Conservation (phyloP, 2,888 invertebrate species). For the Lobophora halterata region DNA sequence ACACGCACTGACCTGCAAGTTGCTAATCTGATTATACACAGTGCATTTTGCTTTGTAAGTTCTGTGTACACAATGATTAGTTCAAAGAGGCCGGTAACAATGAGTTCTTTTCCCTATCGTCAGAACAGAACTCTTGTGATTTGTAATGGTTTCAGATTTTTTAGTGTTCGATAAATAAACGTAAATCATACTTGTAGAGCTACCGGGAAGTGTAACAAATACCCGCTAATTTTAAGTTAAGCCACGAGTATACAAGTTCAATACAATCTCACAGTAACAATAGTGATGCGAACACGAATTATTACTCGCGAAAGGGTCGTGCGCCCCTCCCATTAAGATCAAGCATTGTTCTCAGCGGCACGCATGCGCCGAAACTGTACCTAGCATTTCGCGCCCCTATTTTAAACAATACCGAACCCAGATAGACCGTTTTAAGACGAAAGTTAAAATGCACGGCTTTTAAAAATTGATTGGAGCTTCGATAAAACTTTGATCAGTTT, state of each 20-base stretch:
- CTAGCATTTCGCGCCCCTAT: slow-evolving; percentile 40
- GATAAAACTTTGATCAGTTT: slow-evolving; percentile 50
- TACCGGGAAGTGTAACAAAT: slow-evolving; percentile 17
- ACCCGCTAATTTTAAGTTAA: slow-evolving; percentile 32
- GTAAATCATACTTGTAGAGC: slow-evolving; percentile 13
- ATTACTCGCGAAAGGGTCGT: slow-evolving; percentile 51
- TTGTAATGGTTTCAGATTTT: not conserved
- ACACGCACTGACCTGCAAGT: slow-evolving; percentile 60
- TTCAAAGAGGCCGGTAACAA: slow-evolving; percentile 33
- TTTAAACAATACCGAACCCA: slow-evolving; percentile 24
- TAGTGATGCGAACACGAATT: slow-evolving; percentile 37
- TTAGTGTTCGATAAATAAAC: slow-evolving; percentile 5
- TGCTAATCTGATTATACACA: slow-evolving; percentile 69
- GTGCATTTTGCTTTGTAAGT: slow-evolving; percentile 49
- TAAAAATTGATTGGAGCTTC: slow-evolving; percentile 34
- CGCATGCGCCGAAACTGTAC: slow-evolving; percentile 41
- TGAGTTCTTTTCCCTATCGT: slow-evolving; percentile 18
- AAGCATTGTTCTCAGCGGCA: slow-evolving; percentile 44
- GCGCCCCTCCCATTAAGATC: slow-evolving; percentile 40
- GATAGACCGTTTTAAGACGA: not conserved
- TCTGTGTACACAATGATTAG: slow-evolving; percentile 34
- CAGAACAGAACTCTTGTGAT: slow-evolving; percentile 7
- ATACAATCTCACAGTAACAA: slow-evolving; percentile 37
- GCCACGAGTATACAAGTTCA: slow-evolving; percentile 31
- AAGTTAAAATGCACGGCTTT: slow-evolving; percentile 13